These are phyloP conservation scores for Nipponacmea schrenckii DNA, from an alignment of 2,888 invertebrate genomes.

Conservation along the genomic window DNA sequence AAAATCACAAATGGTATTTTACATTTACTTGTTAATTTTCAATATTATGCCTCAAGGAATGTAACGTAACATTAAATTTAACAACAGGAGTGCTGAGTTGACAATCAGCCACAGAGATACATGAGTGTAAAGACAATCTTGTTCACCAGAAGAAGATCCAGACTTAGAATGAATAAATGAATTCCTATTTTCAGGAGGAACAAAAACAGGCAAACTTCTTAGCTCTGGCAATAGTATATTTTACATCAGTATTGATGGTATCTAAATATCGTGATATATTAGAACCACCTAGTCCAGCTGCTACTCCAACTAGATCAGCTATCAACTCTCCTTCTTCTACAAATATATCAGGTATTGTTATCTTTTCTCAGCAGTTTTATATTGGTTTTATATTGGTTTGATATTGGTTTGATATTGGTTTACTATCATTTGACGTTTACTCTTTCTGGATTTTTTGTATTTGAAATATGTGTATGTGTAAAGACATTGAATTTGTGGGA, in stretches of 20 bases:
- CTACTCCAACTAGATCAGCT: constrained; percentile 39
- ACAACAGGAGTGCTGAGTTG: not conserved
- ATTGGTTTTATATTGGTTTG: constrained; percentile 7
- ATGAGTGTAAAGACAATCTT: too few relatives aligned
- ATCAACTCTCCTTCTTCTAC: constrained; percentile 42
- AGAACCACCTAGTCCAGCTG: constrained; percentile 77
- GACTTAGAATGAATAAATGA: too few relatives aligned
- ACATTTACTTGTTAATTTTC: too few relatives aligned
- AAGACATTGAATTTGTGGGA: too few relatives aligned
- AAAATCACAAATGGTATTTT: too few relatives aligned
- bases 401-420: not conserved
- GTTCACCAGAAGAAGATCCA: too few relatives aligned
- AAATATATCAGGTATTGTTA: constrained; percentile 27
- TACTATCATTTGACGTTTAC: too few relatives aligned
- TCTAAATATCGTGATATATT: constrained; percentile 99
- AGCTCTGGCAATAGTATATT: constrained; percentile 98
- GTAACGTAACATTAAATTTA: too few relatives aligned
- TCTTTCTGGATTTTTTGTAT: not conserved
- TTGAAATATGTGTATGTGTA: constrained; percentile 3
- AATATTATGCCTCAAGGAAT: too few relatives aligned
- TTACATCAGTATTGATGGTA: constrained; percentile 99
- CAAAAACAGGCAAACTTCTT: constrained; percentile 99
- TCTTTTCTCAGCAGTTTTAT: not conserved
- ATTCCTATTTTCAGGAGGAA: constrained; percentile 82
- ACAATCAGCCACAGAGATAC: too few relatives aligned